phyloP scores from a whole-genome alignment of 1,140 invertebrate genomes.

The Hyles euphorbiae region DNA sequence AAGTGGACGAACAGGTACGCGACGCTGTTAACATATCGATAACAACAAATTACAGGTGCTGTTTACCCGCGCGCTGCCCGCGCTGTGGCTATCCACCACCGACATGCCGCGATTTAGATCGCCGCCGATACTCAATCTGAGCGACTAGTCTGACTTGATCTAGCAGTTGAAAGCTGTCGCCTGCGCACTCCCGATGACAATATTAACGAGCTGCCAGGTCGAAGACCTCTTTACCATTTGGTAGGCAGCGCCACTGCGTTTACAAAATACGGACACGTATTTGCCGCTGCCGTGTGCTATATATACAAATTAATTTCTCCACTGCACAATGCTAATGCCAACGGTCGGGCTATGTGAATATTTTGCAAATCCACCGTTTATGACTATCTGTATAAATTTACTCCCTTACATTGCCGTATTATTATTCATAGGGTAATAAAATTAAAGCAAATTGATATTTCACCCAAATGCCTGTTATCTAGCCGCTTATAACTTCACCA shows the following conservation, averaged over 20 bases:
- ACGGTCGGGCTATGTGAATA: too few relatives aligned
- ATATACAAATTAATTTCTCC: too few relatives aligned
- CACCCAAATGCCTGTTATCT: not conserved
- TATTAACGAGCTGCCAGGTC: constrained; percentile 25
- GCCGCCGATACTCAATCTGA: constrained; percentile 23
- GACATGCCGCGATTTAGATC: constrained; percentile 28
- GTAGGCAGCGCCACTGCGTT: constrained; percentile 6
- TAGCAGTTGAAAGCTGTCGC: constrained; percentile 31
- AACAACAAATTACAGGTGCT: constrained; percentile 54
- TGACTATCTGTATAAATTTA: not conserved
- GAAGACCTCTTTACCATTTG: constrained; percentile 31
- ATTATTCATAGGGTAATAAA: constrained; percentile 1
- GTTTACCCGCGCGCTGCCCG: constrained; percentile 18
- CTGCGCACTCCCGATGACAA: constrained; percentile 16
- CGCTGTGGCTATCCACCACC: not conserved
- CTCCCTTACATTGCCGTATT: not conserved
- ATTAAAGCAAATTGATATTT: not conserved
- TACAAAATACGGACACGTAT: constrained; percentile 10
- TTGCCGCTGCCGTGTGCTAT: too few relatives aligned
- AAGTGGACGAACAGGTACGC: constrained; percentile 72
- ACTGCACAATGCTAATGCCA: too few relatives aligned
- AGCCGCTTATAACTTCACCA: not conserved
- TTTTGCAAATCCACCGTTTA: too few relatives aligned
- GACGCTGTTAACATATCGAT: constrained; percentile 67
- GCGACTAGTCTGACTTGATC: constrained; percentile 27